Conservation (phyloP, 2,888 invertebrate genomes). For the Linhomoeus sp. region DNA sequence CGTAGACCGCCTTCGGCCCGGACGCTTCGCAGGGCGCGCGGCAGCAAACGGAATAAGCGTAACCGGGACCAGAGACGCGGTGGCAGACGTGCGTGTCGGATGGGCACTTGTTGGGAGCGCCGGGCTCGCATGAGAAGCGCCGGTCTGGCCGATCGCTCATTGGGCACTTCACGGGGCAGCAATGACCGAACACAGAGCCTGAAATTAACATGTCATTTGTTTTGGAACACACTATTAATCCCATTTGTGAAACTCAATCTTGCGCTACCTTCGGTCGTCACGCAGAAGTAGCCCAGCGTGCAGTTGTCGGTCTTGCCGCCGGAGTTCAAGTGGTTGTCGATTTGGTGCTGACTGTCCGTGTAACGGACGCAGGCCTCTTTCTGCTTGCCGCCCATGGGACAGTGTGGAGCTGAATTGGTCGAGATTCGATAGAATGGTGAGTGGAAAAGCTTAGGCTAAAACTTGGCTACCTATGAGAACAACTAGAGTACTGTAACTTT, state of each 20-base stretch:
- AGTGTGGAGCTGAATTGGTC: not conserved
- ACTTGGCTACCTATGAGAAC: too few species aligned
- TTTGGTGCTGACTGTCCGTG: not conserved
- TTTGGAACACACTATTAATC: not conserved
- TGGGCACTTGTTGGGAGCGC: not conserved
- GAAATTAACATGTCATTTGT: not conserved
- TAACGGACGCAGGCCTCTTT: not conserved
- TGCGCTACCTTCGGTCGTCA: not conserved
- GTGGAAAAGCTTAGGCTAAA: too few species aligned
- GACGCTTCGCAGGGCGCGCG: not conserved
- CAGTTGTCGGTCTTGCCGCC: not conserved
- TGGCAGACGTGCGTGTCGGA: not conserved
- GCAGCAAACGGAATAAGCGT: constrained; percentile 1
- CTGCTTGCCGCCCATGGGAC: not conserved
- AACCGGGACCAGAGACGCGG: not conserved
- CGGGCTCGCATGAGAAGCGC: not conserved
- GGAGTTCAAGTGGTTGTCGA: not conserved
- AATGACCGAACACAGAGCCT: not conserved
- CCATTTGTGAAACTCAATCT: not conserved
- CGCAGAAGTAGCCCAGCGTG: not conserved
- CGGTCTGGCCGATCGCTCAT: not conserved
- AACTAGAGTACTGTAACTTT: too few species aligned
- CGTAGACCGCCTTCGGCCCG: not conserved
- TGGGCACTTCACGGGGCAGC: not conserved
- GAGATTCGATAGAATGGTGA: too few species aligned